Conservation (phyloP, 2,888 invertebrate genomes). For the Oligia latruncula region DNA sequence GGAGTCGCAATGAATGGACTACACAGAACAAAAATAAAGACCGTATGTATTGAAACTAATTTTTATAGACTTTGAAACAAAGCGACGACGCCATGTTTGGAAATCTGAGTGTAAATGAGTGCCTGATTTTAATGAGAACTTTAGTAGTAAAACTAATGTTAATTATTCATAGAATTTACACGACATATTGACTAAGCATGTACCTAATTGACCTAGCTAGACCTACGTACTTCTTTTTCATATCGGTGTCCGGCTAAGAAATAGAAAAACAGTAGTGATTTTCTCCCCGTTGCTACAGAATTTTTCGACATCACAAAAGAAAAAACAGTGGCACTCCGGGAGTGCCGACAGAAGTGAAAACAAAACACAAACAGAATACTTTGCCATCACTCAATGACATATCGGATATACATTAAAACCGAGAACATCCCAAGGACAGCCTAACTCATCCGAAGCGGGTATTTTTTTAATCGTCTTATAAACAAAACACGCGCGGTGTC, state of each 20-base stretch:
- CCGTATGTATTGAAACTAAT: conserved; percentile 38
- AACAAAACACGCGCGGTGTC: too few species aligned
- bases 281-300: too few species aligned
- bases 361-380: too few species aligned
- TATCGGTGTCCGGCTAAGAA: background rate
- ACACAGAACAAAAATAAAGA: conserved; percentile 40
- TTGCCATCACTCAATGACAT: too few species aligned
- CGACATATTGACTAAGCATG: background rate
- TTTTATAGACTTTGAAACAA: background rate
- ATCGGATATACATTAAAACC: too few species aligned
- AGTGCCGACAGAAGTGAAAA: too few species aligned
- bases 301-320: background rate
- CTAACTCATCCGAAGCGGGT: too few species aligned
- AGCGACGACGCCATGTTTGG: background rate
- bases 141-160: background rate
- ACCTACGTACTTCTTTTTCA: background rate
- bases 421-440: too few species aligned
- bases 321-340: too few species aligned
- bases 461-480: too few species aligned
- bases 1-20: conserved; percentile 24
- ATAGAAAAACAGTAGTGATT: background rate
- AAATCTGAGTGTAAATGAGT: background rate
- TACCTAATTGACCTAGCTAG: background rate
- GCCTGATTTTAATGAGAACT: conserved; percentile 22
- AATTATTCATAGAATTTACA: background rate